These are phyloP conservation scores for Drosophila pseudotakahashii DNA, from an alignment of 2,888 invertebrate species.

Conservation along the genomic window DNA sequence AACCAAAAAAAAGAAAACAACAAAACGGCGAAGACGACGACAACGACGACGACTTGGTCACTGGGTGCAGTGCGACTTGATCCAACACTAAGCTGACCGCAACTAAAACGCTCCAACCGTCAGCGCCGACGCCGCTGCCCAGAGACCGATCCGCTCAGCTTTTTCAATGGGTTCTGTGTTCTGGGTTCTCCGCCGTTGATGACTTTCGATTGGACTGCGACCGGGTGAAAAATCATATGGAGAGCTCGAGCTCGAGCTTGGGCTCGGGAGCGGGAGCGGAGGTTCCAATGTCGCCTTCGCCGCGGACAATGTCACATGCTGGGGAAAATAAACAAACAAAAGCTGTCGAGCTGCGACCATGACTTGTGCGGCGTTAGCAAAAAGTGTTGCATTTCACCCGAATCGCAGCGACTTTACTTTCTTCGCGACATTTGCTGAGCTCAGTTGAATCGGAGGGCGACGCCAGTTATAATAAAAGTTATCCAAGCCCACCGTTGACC, in stretches of 20 bases:
- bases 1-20: slow-evolving; percentile 6
- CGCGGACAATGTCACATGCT: slow-evolving; percentile 76
- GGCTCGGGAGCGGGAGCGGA: no score
- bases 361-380: slow-evolving; percentile 83
- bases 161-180: slow-evolving; percentile 60
- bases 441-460: slow-evolving; percentile 65
- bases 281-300: slow-evolving; percentile 82
- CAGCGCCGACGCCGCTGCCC: slow-evolving; percentile 39
- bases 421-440: slow-evolving; percentile 68
- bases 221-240: slow-evolving; percentile 7
- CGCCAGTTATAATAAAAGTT: slow-evolving; percentile 55
- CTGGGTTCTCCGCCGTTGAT: slow-evolving; percentile 50
- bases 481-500: slow-evolving; percentile 66
- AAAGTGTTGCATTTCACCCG: slow-evolving; percentile 72
- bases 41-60: slow-evolving; percentile 54
- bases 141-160: slow-evolving; percentile 29
- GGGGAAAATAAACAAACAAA: slow-evolving; percentile 67
- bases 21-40: slow-evolving; percentile 40
- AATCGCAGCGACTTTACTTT: slow-evolving; percentile 72
- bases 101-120: slow-evolving; percentile 53
- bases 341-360: slow-evolving; percentile 69
- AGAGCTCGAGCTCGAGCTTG: slow-evolving; percentile 3
- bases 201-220: slow-evolving; percentile 51
- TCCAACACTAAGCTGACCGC: slow-evolving; percentile 57
- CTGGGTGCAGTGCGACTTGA: slow-evolving; percentile 62